Evolutionary conservation across 2,888 invertebrate genomes (phyloP).

Genomic region (Chloroclystis v-ata): DNA sequence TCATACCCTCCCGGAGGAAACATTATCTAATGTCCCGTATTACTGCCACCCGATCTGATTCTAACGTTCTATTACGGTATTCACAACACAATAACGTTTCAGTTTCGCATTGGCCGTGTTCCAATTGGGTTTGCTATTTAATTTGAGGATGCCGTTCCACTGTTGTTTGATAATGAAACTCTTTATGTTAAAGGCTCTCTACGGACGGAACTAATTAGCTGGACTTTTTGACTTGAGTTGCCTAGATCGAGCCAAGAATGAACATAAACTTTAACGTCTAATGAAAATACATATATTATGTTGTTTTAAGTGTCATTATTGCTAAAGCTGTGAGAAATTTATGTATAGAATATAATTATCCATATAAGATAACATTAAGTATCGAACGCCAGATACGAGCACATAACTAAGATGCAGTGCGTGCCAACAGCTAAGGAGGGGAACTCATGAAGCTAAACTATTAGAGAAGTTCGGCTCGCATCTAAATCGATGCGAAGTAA

Average conservation of each 20-base stretch:
- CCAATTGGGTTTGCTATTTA: constrained; percentile 30
- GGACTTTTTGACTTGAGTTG: background rate
- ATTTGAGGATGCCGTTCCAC: constrained; percentile 16
- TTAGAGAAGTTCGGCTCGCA: background rate
- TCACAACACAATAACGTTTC: constrained; percentile 50
- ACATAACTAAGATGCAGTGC: background rate
- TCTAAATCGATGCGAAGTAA: background rate
- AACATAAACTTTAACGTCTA: too few relatives aligned
- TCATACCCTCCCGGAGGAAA: constrained; percentile 48
- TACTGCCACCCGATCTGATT: constrained; percentile 53
- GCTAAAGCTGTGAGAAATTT: too few relatives aligned
- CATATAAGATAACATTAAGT: too few relatives aligned
- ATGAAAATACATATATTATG: too few relatives aligned
- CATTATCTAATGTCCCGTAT: constrained; percentile 56
- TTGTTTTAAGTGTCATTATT: too few relatives aligned
- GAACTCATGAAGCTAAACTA: constrained; percentile 2
- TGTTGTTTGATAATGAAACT: constrained; percentile 20
- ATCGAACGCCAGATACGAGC: too few relatives aligned
- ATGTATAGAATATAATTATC: too few relatives aligned
- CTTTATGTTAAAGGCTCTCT: constrained; percentile 15
- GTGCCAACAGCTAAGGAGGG: background rate
- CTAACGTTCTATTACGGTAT: constrained; percentile 45
- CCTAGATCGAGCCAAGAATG: background rate
- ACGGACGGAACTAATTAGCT: constrained; percentile 5
- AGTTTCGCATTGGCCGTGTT: constrained; percentile 37